Evolutionary conservation across 2,888 invertebrate species (phyloP).

Genomic region (Trissonchulus latispiculum): DNA sequence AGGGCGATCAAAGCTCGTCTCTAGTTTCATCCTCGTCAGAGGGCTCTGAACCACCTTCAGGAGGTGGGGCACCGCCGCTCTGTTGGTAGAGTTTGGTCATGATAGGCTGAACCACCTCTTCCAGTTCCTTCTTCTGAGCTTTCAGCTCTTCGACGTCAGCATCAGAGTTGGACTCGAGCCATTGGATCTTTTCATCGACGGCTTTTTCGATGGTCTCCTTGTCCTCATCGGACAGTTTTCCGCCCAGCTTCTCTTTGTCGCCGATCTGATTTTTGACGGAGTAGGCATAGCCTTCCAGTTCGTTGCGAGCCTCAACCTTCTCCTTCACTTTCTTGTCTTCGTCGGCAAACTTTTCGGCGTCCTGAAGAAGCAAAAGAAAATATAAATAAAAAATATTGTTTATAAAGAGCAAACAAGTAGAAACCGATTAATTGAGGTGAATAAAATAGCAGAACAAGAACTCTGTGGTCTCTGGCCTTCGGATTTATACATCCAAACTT

Average conservation of each 20-base stretch:
- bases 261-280: constrained; percentile 87
- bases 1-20: constrained; percentile 22
- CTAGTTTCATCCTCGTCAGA: constrained; percentile 50
- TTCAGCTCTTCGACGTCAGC: constrained; percentile 82
- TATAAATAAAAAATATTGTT: too few species aligned
- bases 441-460: too few species aligned
- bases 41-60: constrained; percentile 52
- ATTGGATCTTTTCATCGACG: constrained; percentile 86
- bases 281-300: constrained; percentile 89
- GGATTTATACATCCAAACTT: too few species aligned
- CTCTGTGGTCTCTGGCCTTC: too few species aligned
- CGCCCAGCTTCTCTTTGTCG: constrained; percentile 88
- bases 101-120: constrained; percentile 87
- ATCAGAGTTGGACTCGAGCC: constrained; percentile 88
- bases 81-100: constrained; percentile 76
- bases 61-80: constrained; percentile 55
- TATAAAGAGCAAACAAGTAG: too few species aligned
- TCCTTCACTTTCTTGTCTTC: constrained; percentile 73
- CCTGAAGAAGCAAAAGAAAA: too few species aligned
- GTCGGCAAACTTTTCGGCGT: constrained; percentile 96
- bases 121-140: constrained; percentile 79
- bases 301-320: constrained; percentile 65
- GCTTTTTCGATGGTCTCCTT: constrained; percentile 75
- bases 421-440: too few species aligned
- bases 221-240: constrained; percentile 49